These are phyloP conservation scores for Sebastes kiyomatsui DNA, from an alignment of 2,797 vertebrate genomes.

Conservation along the genomic window DNA sequence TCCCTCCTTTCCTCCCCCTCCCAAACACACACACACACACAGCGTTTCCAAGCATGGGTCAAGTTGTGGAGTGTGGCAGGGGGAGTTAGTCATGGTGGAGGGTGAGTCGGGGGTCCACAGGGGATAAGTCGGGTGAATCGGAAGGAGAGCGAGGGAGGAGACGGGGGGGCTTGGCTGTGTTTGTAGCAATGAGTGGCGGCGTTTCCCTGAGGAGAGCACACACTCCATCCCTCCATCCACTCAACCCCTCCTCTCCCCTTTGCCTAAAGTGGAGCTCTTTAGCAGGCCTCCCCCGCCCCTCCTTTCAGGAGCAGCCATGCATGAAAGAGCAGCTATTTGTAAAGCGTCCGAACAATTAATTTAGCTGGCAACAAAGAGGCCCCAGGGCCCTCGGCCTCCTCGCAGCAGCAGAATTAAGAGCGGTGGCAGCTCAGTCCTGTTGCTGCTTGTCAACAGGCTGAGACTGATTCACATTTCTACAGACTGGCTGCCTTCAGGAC, in stretches of 20 bases:
- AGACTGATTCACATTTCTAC: slow-evolving; percentile 70
- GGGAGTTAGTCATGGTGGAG: slow-evolving; percentile 38
- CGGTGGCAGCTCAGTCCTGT: slow-evolving; percentile 70
- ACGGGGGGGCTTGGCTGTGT: slow-evolving; percentile 48
- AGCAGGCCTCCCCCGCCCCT: slow-evolving; percentile 66
- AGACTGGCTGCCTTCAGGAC: slow-evolving; percentile 25
- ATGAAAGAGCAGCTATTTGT: slow-evolving; percentile 86
- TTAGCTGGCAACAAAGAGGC: slow-evolving; percentile 82
- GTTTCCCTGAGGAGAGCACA: slow-evolving; percentile 58
- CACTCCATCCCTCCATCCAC: slow-evolving; percentile 53
- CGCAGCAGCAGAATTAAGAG: slow-evolving; percentile 67
- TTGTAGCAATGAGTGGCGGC: slow-evolving; percentile 65
- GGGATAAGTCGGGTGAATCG: slow-evolving; percentile 58
- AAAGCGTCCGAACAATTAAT: slow-evolving; percentile 84
- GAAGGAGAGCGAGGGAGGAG: slow-evolving; percentile 38
- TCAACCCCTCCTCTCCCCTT: slow-evolving; percentile 68
- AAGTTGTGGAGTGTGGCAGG: slow-evolving; percentile 67
- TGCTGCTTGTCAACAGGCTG: slow-evolving; percentile 79
- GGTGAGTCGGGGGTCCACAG: slow-evolving; percentile 35
- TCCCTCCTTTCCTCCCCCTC: slow-evolving; percentile 7
- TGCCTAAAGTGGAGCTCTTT: slow-evolving; percentile 81
- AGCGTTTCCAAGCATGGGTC: slow-evolving; percentile 49
- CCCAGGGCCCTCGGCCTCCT: slow-evolving; percentile 67
- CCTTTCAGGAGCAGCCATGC: slow-evolving; percentile 80
- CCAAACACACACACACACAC: not conserved